Evolutionary conservation across 2,113 vertebrate species (phyloP).

Genomic region (Ploceus nigricollis): DNA sequence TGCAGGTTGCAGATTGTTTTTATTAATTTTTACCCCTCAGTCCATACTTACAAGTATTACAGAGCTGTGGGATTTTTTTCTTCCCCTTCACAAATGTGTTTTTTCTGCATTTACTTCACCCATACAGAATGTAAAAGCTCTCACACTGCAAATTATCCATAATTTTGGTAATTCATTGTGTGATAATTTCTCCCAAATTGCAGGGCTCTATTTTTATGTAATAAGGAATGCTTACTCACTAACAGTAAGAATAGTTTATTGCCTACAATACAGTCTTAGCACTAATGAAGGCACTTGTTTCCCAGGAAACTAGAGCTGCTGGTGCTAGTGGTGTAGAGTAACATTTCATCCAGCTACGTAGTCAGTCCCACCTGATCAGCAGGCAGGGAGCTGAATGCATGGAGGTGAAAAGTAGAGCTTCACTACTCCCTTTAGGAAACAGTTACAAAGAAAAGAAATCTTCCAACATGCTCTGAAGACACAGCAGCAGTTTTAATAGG

Average conservation of each 20-base stretch:
- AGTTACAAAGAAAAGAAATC: neutral
- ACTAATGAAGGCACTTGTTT: constrained; percentile 61
- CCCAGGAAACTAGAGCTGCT: constrained; percentile 67
- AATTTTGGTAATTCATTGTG: constrained; percentile 23
- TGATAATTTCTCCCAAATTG: constrained; percentile 32
- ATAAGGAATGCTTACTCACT: constrained; percentile 65
- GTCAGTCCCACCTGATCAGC: neutral
- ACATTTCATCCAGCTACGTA: neutral
- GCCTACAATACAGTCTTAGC: constrained; percentile 49
- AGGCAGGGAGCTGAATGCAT: neutral
- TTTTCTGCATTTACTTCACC: neutral
- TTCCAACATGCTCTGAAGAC: neutral
- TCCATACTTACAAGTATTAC: neutral
- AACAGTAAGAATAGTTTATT: constrained; percentile 66
- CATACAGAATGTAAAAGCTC: neutral
- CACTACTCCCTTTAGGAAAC: neutral
- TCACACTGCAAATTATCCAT: constrained; percentile 1
- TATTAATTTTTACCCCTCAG: neutral
- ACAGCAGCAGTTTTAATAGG: neutral
- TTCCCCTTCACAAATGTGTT: neutral
- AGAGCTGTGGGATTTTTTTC: neutral
- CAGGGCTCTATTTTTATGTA: constrained; percentile 68
- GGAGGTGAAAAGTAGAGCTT: neutral
- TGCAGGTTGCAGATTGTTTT: neutral
- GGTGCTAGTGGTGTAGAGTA: constrained; percentile 2